Evolutionary conservation across 1,140 invertebrate species (phyloP).

Genomic region (Eufriesea mexicana): DNA sequence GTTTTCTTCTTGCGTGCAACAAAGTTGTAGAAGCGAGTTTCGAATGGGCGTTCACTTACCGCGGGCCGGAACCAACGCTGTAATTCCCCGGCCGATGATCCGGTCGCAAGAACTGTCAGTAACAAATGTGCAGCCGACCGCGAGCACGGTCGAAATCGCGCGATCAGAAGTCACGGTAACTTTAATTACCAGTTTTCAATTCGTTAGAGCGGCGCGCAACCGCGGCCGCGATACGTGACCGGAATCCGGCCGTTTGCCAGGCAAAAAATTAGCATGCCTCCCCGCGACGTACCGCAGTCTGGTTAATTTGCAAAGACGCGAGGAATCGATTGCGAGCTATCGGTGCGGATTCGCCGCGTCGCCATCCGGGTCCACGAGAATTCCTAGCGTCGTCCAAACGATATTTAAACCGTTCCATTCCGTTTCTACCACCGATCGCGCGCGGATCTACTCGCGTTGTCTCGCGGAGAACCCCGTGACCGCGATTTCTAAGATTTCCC

Average conservation of each 20-base stretch:
- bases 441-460: no score
- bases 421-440: no score
- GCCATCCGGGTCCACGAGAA: no score
- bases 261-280: conserved; percentile 65
- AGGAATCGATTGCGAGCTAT: conserved; percentile 54
- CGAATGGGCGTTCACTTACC: neutral
- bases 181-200: conserved; percentile 68
- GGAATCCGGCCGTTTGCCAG: conserved; percentile 46
- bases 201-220: conserved; percentile 60
- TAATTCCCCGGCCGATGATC: conserved; percentile 33
- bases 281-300: conserved; percentile 48
- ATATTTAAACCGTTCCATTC: no score
- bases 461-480: no score
- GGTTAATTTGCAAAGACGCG: conserved; percentile 59
- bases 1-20: neutral
- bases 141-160: conserved; percentile 29
- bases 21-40: neutral
- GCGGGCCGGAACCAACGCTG: neutral
- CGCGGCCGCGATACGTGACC: conserved; percentile 55
- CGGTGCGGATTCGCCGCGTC: conserved; percentile 18
- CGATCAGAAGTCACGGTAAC: conserved; percentile 61
- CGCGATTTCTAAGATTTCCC: no score
- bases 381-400: no score
- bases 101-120: conserved; percentile 39
- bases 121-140: conserved; percentile 24